Evolutionary conservation across 2,797 vertebrate genomes (phyloP).

Genomic region (Sebastes flavidus): DNA sequence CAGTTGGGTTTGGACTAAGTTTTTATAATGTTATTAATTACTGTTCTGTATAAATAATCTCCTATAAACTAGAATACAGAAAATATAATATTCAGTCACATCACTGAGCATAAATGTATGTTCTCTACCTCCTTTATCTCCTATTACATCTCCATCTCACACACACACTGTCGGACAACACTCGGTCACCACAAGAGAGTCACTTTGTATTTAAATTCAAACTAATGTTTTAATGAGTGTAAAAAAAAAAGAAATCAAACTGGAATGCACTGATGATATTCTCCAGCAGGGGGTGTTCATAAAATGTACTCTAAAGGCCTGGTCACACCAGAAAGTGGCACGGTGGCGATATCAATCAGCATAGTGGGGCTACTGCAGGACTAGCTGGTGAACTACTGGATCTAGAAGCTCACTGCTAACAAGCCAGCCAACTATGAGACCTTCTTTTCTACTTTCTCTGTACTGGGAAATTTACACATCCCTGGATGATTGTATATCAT

Average conservation of each 20-base stretch:
- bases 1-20: not conserved
- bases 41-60: not conserved
- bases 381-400: not conserved
- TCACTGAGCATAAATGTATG: not conserved
- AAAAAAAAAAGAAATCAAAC: not conserved
- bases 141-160: not conserved
- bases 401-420: not conserved
- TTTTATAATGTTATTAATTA: not conserved
- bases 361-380: not conserved
- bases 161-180: not conserved
- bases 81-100: not conserved
- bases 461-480: not conserved
- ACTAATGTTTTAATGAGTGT: not conserved
- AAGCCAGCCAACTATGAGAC: not conserved
- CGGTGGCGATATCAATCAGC: not conserved
- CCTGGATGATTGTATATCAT: not conserved
- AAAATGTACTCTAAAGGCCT: not conserved
- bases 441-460: not conserved
- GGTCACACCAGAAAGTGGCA: too few species aligned
- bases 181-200: not conserved
- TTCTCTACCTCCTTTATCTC: not conserved
- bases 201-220: not conserved
- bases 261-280: not conserved
- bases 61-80: not conserved
- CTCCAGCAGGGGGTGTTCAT: not conserved